Evolutionary conservation across 2,888 invertebrate genomes (phyloP), one percentile per base, ranked within the genome.

Genomic region (Belgica antarctica): DNA sequence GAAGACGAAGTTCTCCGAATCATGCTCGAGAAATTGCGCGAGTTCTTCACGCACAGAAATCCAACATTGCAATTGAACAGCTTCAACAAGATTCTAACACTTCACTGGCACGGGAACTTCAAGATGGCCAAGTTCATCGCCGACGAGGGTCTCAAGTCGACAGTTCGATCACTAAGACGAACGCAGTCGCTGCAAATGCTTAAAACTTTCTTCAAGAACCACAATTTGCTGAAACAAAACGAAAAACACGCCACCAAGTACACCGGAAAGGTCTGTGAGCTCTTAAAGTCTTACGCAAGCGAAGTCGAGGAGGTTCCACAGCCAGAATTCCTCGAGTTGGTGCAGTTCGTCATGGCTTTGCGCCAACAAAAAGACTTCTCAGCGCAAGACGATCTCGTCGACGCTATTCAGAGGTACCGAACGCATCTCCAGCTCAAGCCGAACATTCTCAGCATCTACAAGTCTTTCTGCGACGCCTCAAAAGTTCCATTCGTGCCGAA

Each of bases 141-240:
- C n/a, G 80, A 84, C 24, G 85, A 84, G 75, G 81, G 86, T 68
- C 86, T 89, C 72, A 82, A 83, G 69, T 77, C 79, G 17, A 82
- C 82, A 19, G 83, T 88, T 1, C 82, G 89, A 72, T 85, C 86
- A 28, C 89, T 86, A 74, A 82, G 87, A 24, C 83, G 87, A 52
- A 85, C 83, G 72, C 89, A 89, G 79, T 87, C 87, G 0, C 75
- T 88, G 1, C 87, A 89, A 75, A 78, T 90, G 71, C 76, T 89
- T 59, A 80, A 81, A n/a, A 80, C 85, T 1, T 86, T 89, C 73
- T 89, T 87, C 76, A 81, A 82, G 62, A 85, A 87, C 73, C 78
- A 74, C 66, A 74, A 75, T 57, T 70, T 77, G 2, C 74, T 76
- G n/a, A 74, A 73, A 52, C 71, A 73, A 25, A 72, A 76, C 52